Base-by-base conservation (phyloP, 2,888 invertebrate genomes). In the Apoda limacodes region DNA sequence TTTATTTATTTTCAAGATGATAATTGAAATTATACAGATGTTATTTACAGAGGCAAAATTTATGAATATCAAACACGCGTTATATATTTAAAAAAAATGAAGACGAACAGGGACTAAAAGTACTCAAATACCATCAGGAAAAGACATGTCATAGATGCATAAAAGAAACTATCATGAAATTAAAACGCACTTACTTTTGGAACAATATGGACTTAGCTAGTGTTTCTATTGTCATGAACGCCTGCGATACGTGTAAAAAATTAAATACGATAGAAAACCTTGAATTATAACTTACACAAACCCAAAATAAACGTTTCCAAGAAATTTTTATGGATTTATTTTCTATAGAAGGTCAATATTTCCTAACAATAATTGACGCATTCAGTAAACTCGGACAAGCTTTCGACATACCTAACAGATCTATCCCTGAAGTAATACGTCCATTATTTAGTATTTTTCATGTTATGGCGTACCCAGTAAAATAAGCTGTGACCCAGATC, bases 341-440 rank as follows among this genome's bases (percentile, higher is more conserved):
- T n/a, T n/a, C n/a, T n/a, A n/a, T n/a, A n/a, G n/a, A n/a, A n/a
- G 25, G 35, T 4, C 21, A 35, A 3, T 37, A 25, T 14, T 34
- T 31, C 10, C 10, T 33, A n/a, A 31, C 37, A n/a, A 5, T 30
- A 29, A 25, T 37, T 3, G 37, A 40, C 28, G 43, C 50, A 0
- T 51, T 51, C 25, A 49, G 45, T 15, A 50, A 51, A 37, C 13
- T 50, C 29, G 50, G 42, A 5, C 50, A 52, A 34, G 50, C 49
- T 0, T 26, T 50, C 1, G 25, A 42, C 13, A 39, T 54, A 9
- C 6, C 28, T 9, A 45, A 43, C 22, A 35, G 37, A 29, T 32
- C 35, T 0, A 48, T 49, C 4, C 43, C 45, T 1, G 47, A 50
- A 43, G 38, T 48, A n/a, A 33, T 48, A 35, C 35, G 33, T 42